Conservation (phyloP, 2,113 vertebrate species). For the Tinamus guttatus region DNA sequence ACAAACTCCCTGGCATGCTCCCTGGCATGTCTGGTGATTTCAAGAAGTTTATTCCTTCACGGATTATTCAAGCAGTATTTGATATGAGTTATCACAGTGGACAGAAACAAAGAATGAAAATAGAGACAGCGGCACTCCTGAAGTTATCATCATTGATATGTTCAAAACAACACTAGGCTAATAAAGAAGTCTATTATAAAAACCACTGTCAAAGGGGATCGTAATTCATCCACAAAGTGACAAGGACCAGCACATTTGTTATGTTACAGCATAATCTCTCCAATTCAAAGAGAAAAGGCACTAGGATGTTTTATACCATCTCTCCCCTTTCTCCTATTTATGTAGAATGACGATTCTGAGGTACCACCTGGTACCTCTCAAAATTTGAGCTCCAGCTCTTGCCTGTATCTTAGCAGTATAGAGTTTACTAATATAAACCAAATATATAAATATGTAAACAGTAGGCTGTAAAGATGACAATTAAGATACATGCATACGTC, state of each 20-base stretch:
- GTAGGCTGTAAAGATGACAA: background rate
- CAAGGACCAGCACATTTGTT: background rate
- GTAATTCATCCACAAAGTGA: background rate
- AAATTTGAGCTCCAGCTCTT: background rate
- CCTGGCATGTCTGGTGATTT: background rate
- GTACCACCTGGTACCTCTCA: background rate
- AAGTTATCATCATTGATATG: background rate
- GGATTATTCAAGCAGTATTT: background rate
- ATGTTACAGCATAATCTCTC: background rate
- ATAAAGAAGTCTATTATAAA: background rate
- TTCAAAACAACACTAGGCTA: background rate
- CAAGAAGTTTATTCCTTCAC: background rate
- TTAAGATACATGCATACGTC: background rate
- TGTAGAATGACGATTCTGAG: background rate
- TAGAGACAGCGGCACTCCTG: background rate
- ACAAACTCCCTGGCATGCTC: background rate
- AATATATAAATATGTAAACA: background rate
- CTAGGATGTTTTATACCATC: too few relatives aligned
- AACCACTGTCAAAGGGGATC: background rate
- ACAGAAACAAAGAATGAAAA: background rate
- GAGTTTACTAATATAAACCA: background rate
- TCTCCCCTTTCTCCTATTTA: background rate
- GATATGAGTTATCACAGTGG: background rate
- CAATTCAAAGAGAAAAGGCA: rapidly evolving
- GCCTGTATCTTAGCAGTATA: background rate